phyloP scores from a whole-genome alignment of 1,140 invertebrate genomes.

The Nasonia longicornis region DNA sequence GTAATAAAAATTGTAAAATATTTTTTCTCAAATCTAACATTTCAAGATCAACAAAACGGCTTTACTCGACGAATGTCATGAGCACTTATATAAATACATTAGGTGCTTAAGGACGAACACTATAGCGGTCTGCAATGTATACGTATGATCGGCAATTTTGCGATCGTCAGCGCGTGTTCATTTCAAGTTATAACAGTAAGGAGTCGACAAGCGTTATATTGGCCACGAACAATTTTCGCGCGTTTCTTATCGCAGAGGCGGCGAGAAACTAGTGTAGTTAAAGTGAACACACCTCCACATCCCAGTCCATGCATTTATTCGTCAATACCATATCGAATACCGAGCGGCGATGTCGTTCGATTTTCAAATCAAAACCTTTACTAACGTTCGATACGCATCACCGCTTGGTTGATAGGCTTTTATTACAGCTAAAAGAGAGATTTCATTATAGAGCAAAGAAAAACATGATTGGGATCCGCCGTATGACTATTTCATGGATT shows the following conservation, averaged over 20 bases:
- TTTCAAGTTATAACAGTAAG: slow-evolving; percentile 26
- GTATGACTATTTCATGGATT: neutral
- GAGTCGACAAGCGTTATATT: slow-evolving; percentile 31
- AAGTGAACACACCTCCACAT: slow-evolving; percentile 45
- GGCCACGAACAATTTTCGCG: slow-evolving; percentile 22
- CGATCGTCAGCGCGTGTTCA: slow-evolving; percentile 5
- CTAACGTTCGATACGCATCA: neutral
- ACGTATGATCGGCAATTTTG: slow-evolving; percentile 16
- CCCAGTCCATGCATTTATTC: slow-evolving; percentile 44
- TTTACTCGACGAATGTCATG: slow-evolving; percentile 35
- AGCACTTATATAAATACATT: slow-evolving; percentile 40
- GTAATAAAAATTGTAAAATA: neutral
- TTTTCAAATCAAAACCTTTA: neutral
- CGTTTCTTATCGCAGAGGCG: slow-evolving; percentile 4
- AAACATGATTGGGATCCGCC: slow-evolving; percentile 28
- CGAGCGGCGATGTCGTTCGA: neutral
- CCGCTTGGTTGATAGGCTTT: slow-evolving; percentile 1
- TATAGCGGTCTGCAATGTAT: slow-evolving; percentile 20
- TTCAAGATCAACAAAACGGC: neutral
- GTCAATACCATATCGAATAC: slow-evolving; percentile 6
- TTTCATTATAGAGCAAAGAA: slow-evolving; percentile 1
- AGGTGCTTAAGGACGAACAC: slow-evolving; percentile 22
- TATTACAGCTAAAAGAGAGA: slow-evolving; percentile 8
- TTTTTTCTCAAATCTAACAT: neutral
- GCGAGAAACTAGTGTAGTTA: slow-evolving; percentile 22